phyloP scores from a whole-genome alignment of 2,888 invertebrate species.

The Spilarctia lutea region DNA sequence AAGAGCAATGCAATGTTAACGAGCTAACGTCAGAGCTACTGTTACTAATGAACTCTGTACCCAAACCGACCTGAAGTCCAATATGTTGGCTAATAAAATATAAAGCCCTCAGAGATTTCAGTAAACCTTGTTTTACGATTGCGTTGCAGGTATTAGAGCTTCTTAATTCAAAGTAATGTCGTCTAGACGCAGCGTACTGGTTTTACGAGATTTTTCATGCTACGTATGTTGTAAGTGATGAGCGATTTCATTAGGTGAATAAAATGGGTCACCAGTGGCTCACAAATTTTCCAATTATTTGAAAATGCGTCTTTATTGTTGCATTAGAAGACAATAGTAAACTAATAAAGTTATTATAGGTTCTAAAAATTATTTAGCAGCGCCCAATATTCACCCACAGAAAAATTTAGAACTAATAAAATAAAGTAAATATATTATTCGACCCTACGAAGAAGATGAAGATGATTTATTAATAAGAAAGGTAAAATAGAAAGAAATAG shows the following conservation, averaged over 20 bases:
- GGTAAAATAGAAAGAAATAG: no score
- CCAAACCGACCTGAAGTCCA: background rate
- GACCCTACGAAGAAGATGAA: no score
- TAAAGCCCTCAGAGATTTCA: background rate
- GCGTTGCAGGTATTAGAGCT: constrained; percentile 28
- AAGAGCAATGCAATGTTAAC: background rate
- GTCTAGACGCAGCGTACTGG: constrained; percentile 39
- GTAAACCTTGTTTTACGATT: background rate
- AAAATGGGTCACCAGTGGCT: background rate
- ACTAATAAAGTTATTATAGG: no score
- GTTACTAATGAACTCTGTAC: background rate
- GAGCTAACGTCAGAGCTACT: background rate
- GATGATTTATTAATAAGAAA: no score
- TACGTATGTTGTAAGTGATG: background rate
- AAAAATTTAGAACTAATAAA: no score
- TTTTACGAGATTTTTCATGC: constrained; percentile 25
- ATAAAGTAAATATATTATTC: no score
- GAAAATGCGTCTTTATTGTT: background rate
- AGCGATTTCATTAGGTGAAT: constrained; percentile 16
- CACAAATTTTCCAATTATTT: background rate
- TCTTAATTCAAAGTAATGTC: constrained; percentile 26
- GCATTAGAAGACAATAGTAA: no score
- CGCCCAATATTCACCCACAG: no score
- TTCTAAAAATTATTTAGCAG: no score
- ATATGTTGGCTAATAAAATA: background rate